Evolutionary conservation across 2,113 vertebrate genomes (phyloP), one percentile per base, ranked within the genome.

Genomic region (Podocnemis expansa): DNA sequence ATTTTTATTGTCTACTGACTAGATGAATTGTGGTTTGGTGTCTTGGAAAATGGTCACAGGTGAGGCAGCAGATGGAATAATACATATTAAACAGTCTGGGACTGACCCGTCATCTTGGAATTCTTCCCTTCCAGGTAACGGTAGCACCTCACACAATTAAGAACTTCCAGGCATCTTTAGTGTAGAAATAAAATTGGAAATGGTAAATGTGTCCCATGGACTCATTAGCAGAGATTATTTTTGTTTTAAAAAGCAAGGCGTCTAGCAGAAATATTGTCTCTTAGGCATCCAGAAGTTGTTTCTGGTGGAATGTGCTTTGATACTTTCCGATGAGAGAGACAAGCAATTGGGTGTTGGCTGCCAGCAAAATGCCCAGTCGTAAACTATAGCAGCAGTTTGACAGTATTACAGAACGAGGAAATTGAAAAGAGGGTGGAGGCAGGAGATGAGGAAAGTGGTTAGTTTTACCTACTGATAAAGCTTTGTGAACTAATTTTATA

Each of bases 121-220:
- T 78, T 82, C 87, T 85, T 27, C 87, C 93, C 43, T 73, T 54
- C 90, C 34, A 76, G 93, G 94, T 91, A 94, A 87, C 80, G 52
- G 55, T 52, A 60, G 91, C 82, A 78, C 34, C 60, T 52, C 86
- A 80, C 90, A 75, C 52, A 29, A 73, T 80, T 92, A 85, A 87
- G 85, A 94, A 92, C 84, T 96, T 91, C 78, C 88, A 96, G 90
- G 27, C 6, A 13, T 88, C 82, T 94, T 92, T 94, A 96, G 94
- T 17, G 43, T 88, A 82, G 73, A 73, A 95, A 91, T 89, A 80
- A 96, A 96, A 94, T 27, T 80, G 85, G 85, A 93, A 97, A 82
- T 94, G 54, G 93, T 90, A 90, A 85, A 79, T 96, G 97, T 96
- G 97, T 98, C 97, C 97, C 96, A 91, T 98, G 97, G 97, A 97